phyloP scores from a whole-genome alignment of 2,113 vertebrate species.

The Rhombomys opimus region DNA sequence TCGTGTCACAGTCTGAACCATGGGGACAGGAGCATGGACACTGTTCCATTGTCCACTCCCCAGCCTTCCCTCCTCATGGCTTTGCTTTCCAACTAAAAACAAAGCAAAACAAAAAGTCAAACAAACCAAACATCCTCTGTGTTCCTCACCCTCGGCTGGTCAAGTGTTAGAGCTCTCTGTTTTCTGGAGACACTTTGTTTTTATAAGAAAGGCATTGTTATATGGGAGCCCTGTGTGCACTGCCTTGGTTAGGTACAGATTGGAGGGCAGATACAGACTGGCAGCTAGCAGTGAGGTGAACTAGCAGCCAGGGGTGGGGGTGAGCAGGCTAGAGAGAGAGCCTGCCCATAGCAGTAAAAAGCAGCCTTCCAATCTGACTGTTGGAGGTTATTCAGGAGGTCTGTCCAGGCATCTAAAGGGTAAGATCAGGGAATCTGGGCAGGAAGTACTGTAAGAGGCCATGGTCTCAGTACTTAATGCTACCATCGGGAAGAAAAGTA shows the following conservation, averaged over 20 bases:
- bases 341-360: neutral
- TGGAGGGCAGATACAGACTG: neutral
- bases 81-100: conserved; percentile 14
- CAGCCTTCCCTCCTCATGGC: conserved; percentile 43
- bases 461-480: neutral
- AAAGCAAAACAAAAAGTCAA: conserved; percentile 48
- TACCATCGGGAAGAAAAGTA: neutral
- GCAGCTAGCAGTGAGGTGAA: neutral
- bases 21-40: neutral
- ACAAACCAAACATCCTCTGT: neutral
- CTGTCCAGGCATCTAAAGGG: neutral
- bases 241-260: neutral
- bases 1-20: neutral
- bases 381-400: neutral
- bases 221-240: neutral
- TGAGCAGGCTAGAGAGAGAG: neutral
- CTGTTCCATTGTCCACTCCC: conserved; percentile 53
- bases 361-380: neutral
- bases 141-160: neutral
- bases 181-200: neutral
- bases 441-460: neutral
- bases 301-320: neutral
- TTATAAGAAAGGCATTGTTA: neutral
- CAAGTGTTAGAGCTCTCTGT: neutral
- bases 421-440: neutral